Evolutionary conservation across 2,113 vertebrate genomes (phyloP), one percentile per base, ranked within the genome.

Genomic region (Nerophis lumbriciformis): DNA sequence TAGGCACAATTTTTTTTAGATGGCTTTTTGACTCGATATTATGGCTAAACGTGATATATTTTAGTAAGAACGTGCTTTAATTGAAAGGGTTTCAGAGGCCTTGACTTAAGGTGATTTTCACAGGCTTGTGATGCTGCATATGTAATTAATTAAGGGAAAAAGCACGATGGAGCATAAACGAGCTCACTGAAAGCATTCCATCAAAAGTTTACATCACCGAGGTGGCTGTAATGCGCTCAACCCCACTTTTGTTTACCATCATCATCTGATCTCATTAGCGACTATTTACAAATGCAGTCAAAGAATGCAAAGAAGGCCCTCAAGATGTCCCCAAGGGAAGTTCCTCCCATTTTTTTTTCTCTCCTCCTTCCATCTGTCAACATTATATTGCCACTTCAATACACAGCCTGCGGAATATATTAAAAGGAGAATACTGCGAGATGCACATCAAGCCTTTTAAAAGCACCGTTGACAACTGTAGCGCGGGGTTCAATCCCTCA

Each of bases 371-470:
- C 83, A 82, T 88, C 85, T 90, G 87, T 90, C 86, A 88, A 79
- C 82, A 79, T 85, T 70, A 69, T 76, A 73, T 75, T 83, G 72
- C 81, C 86, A 85, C 79, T 87, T 68, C 69, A 83, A 75, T 81
- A 85, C 81, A 75, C 78, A 86, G 88, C 86, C 84, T 44, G 65
- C 55, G 16, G 85, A 78, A 57, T 65, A 60, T 76, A 76, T 69
- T 76, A 85, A 77, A 28, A 72, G n/a, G 45, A 77, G 63, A 80
- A 78, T 73, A 56, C 77, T 81, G 82, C 63, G 83, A 80, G 82
- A 89, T 79, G 78, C 81, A 82, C 81, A 77, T 85, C 66, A 80
- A 83, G 79, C 79, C 78, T 82, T 86, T 86, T 82, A 85, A 75
- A 82, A 86, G 79, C 72, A 49, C 62, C 61, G 66, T 77, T 77